Evolutionary conservation across 2,113 vertebrate species (phyloP).

Genomic region (Callorhinus ursinus): DNA sequence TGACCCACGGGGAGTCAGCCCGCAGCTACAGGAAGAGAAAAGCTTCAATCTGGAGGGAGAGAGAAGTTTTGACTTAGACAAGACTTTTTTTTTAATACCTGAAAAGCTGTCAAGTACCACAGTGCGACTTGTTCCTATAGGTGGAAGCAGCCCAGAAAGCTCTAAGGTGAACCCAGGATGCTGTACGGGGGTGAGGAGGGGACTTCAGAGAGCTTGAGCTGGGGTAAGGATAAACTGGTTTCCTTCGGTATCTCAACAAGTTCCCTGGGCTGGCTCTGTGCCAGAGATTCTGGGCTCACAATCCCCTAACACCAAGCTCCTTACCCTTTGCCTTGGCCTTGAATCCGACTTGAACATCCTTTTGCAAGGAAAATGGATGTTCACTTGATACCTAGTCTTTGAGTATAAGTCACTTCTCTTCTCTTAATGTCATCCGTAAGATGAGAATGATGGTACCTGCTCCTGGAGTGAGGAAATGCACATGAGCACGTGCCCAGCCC

Average conservation of each 20-base stretch:
- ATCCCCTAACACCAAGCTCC: neutral
- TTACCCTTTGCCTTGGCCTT: neutral
- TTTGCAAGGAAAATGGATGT: neutral
- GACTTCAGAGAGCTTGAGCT: neutral
- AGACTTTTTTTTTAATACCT: neutral
- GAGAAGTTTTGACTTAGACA: neutral
- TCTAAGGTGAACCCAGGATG: neutral
- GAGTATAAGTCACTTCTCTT: neutral
- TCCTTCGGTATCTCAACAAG: neutral
- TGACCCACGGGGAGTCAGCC: rapidly evolving
- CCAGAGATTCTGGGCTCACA: neutral
- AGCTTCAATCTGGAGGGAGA: neutral
- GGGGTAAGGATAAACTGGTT: neutral
- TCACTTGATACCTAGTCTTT: neutral
- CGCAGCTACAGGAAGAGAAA: neutral
- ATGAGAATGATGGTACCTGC: neutral
- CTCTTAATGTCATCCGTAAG: neutral
- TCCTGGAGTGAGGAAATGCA: neutral
- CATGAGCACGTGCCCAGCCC: neutral
- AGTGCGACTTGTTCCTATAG: neutral
- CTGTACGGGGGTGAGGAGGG: rapidly evolving
- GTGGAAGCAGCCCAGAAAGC: neutral
- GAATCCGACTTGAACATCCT: neutral
- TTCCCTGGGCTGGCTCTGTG: neutral
- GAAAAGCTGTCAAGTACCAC: neutral